Evolutionary conservation across 2,797 vertebrate species (phyloP).

Genomic region (Argya squamiceps): DNA sequence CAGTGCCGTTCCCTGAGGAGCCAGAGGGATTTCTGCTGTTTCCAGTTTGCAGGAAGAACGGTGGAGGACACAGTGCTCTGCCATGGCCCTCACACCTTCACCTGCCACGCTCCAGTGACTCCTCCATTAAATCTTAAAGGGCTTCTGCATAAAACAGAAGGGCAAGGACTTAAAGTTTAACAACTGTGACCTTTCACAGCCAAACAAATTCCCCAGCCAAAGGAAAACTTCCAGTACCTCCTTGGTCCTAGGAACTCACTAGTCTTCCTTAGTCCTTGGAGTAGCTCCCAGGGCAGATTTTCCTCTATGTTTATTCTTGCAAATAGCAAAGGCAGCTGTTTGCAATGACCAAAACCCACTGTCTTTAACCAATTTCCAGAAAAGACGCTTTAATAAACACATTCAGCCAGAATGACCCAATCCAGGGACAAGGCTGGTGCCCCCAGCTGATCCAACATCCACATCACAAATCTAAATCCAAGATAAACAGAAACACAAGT

Average conservation of each 20-base stretch:
- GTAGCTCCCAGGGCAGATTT: background rate
- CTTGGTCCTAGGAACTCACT: background rate
- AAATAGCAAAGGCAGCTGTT: background rate
- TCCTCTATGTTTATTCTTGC: background rate
- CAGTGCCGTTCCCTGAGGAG: background rate
- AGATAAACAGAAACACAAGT: background rate
- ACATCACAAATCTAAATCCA: background rate
- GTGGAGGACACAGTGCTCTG: background rate
- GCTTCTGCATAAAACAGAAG: background rate
- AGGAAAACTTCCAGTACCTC: background rate
- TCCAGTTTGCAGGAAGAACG: background rate
- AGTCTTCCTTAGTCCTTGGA: background rate
- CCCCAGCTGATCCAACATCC: background rate
- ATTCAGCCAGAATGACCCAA: background rate
- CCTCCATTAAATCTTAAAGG: background rate
- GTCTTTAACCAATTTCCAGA: background rate
- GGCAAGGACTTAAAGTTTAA: background rate
- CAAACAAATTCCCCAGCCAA: background rate
- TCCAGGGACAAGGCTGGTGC: background rate
- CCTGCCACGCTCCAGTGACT: background rate
- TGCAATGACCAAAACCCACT: background rate
- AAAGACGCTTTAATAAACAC: background rate
- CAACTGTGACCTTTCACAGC: background rate
- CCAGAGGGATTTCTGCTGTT: background rate
- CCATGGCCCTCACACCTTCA: background rate